Conservation (phyloP, 2,888 invertebrate species). For the Nomada ferruginata region DNA sequence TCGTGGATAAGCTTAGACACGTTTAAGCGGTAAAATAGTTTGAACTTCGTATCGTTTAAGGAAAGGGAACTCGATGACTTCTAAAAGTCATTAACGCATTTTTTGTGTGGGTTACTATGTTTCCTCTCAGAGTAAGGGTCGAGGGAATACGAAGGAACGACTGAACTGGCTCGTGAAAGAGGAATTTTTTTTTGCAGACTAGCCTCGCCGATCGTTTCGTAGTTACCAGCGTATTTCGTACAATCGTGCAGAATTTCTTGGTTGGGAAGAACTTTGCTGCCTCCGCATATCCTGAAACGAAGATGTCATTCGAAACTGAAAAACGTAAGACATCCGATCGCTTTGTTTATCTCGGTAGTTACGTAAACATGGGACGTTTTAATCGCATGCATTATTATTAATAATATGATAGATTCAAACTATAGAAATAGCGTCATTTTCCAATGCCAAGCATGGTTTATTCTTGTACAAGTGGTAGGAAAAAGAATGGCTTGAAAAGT, state of each 20-base stretch:
- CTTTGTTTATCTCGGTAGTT: slow-evolving; percentile 64
- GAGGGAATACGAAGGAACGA: slow-evolving; percentile 18
- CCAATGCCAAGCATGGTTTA: background rate
- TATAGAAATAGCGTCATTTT: background rate
- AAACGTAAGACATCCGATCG: slow-evolving; percentile 71
- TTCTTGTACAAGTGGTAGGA: background rate
- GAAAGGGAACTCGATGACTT: slow-evolving; percentile 37
- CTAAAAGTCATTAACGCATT: slow-evolving; percentile 19
- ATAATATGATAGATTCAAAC: no score
- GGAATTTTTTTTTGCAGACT: slow-evolving; percentile 64
- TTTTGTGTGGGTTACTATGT: slow-evolving; percentile 51
- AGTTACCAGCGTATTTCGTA: slow-evolving; percentile 14
- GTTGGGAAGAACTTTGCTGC: slow-evolving; percentile 16
- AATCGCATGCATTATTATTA: background rate
- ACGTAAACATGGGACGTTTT: slow-evolving; percentile 16
- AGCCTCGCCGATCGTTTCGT: slow-evolving; percentile 37
- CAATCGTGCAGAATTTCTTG: slow-evolving; percentile 24
- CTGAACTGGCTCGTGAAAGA: slow-evolving; percentile 41
- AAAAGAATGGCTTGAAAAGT: background rate
- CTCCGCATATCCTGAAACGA: slow-evolving; percentile 26
- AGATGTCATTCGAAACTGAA: slow-evolving; percentile 74
- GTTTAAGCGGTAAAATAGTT: background rate
- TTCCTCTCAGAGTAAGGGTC: slow-evolving; percentile 61
- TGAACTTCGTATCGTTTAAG: background rate
- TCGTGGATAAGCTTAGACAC: background rate